phyloP scores from a whole-genome alignment of 2,888 invertebrate genomes.

The Metallyticus violacea region DNA sequence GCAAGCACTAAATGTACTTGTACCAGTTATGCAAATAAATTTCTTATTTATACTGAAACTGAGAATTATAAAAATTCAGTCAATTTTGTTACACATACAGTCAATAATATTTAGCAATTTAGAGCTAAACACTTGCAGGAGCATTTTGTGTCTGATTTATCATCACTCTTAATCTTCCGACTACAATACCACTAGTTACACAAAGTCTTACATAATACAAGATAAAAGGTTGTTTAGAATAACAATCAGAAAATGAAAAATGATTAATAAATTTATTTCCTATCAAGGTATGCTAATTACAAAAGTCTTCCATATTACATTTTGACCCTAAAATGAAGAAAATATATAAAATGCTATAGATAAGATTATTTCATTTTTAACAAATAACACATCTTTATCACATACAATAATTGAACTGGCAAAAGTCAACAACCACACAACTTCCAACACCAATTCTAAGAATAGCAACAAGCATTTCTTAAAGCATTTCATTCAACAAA shows the following conservation, averaged over 20 bases:
- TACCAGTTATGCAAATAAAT: no score
- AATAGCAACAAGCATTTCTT: slow-evolving; percentile 8
- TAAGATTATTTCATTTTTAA: slow-evolving; percentile 2
- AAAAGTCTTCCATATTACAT: slow-evolving; percentile 1
- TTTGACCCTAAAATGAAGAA: slow-evolving; percentile 14
- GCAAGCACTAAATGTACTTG: no score
- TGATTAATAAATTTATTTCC: background rate
- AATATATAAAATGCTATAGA: slow-evolving; percentile 23
- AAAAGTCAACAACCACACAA: slow-evolving; percentile 14
- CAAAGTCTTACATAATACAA: background rate
- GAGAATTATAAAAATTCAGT: no score
- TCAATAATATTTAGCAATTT: no score
- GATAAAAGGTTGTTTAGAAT: background rate
- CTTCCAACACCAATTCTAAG: slow-evolving; percentile 11
- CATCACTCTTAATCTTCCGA: no score
- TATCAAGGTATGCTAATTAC: background rate
- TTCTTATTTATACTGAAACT: no score
- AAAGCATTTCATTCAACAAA: background rate
- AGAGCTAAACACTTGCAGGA: no score
- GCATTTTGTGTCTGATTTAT: no score
- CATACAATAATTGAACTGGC: slow-evolving; percentile 9
- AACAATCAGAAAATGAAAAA: background rate
- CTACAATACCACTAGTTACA: no score
- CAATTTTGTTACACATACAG: no score
- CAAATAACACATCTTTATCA: slow-evolving; percentile 11